Evolutionary conservation across 2,888 invertebrate genomes (phyloP).

Genomic region (Melieria crassipennis): DNA sequence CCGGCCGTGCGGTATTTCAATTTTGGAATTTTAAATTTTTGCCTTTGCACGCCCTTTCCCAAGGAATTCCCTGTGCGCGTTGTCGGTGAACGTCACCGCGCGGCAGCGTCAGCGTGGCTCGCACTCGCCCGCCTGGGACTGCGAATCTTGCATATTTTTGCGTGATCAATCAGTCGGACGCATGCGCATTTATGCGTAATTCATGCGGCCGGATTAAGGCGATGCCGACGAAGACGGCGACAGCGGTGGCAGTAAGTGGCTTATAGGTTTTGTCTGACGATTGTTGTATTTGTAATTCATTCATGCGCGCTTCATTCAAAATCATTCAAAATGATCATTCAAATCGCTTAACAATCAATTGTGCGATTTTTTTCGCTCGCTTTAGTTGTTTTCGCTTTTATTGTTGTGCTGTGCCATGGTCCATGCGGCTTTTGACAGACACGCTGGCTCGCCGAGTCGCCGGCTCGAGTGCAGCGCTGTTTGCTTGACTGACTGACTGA

Average conservation of each 20-base stretch:
- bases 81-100: no score
- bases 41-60: background rate
- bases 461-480: no score
- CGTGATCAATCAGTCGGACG: constrained; percentile 48
- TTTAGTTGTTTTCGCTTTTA: constrained; percentile 23
- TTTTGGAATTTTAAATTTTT: background rate
- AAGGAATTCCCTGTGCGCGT: constrained; percentile 10
- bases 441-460: constrained; percentile 25
- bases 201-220: background rate
- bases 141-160: background rate
- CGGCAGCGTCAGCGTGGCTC: no score
- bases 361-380: constrained; percentile 10
- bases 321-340: constrained; percentile 53
- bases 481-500: no score
- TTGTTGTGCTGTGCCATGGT: constrained; percentile 7
- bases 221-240: no score
- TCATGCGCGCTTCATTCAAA: constrained; percentile 47
- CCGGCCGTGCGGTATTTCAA: background rate
- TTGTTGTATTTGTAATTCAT: constrained; percentile 49
- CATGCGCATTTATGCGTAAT: constrained; percentile 11
- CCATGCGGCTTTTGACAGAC: constrained; percentile 27
- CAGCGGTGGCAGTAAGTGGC: no score
- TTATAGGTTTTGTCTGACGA: background rate
- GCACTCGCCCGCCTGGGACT: no score
- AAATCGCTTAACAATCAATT: constrained; percentile 45